phyloP scores from a whole-genome alignment of 2,113 vertebrate genomes.

The Serinus canaria region DNA sequence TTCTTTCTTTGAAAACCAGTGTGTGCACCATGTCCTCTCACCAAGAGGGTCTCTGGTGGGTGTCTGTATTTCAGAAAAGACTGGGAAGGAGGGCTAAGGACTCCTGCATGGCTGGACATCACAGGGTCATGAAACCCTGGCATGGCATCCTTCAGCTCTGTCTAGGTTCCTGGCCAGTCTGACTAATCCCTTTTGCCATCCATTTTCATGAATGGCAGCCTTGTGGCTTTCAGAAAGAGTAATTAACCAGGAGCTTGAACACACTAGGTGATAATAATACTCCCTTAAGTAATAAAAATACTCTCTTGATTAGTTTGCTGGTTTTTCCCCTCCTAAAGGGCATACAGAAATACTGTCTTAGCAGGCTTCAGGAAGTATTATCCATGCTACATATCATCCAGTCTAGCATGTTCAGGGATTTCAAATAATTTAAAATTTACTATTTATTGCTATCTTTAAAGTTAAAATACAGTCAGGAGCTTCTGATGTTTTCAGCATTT shows the following conservation, averaged over 20 bases:
- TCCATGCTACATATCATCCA: neutral
- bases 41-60: neutral
- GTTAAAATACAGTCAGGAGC: neutral
- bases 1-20: neutral
- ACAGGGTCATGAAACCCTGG: rapidly evolving
- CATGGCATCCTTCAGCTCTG: neutral
- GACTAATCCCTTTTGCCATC: neutral
- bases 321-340: neutral
- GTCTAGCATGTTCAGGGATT: neutral
- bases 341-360: neutral
- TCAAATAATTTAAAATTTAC: neutral
- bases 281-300: neutral
- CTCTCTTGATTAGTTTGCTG: neutral
- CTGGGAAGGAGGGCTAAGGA: neutral
- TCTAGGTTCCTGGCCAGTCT: neutral
- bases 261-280: too few relatives aligned
- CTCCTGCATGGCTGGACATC: neutral
- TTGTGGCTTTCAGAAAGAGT: neutral
- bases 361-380: neutral
- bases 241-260: neutral
- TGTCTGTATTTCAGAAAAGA: neutral
- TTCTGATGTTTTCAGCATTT: constrained; percentile 52
- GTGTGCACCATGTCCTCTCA: rapidly evolving
- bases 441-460: constrained; percentile 20
- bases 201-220: neutral